Base-by-base conservation (phyloP, 2,797 vertebrate genomes). In the Myiothlypis chrysogaster region DNA sequence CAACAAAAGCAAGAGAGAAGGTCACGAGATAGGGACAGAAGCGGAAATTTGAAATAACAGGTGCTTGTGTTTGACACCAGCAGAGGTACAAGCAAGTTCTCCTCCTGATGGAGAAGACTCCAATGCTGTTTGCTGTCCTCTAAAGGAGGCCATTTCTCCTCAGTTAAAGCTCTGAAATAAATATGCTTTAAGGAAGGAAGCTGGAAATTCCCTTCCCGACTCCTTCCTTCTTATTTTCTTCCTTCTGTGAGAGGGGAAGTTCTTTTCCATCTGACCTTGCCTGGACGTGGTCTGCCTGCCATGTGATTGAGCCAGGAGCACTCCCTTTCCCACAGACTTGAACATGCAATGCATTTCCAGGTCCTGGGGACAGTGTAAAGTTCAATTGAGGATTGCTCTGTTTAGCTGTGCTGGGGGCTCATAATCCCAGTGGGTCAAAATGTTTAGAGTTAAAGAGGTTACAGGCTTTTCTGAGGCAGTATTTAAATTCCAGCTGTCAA, bases 371-470 rank as follows among this genome's bases (percentile, higher is more conserved):
- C 2, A 1, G 81, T 47, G 83, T 57, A 79, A 89, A 93, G 87
- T 85, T 94, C 90, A 96, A 8, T 2, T 71, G 30, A 86, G 76
- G 88, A 79, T 86, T 41, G 3, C 49, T 84, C 66, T 90, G 60
- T 87, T 79, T 57, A 93, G 69, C 72, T 61, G 17, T 83, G 63
- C 78, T 59, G 35, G 56, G 46, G 73, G 52, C 69, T 81, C 14
- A 1, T 92, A 89, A 94, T 85, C 89, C 90, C 86, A 75, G 35
- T 17, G 89, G 87, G 94, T 66, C 44, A 64, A 81, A 89, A 91
- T 91, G 71, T 94, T 93, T 92, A 70, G 66, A 96, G 61, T 71
- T 75, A 84, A 94, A 85, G 88, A 97, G 64, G 94, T 89, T 96
- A 90, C 30, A 64, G 83, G 79, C 80, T 96, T 90, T 91, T 80